Percentiles rank a stretch among this genome's conserved stretches.
phyloP scores from a whole-genome alignment of 2,888 invertebrate genomes.

The Patella pellucida region DNA sequence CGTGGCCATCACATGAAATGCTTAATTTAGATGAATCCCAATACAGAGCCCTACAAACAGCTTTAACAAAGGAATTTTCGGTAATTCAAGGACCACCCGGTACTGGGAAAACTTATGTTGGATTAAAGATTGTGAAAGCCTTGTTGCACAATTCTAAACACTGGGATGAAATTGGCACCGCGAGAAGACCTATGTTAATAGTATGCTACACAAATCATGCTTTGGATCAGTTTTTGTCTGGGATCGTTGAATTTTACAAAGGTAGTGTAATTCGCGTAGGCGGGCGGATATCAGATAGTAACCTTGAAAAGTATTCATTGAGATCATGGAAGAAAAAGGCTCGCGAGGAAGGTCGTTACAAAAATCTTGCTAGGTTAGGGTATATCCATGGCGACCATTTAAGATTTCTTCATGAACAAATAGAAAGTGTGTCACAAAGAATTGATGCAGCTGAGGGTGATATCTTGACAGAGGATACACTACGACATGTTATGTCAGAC shows the following conservation, averaged over 20 bases:
- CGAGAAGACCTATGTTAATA: slow-evolving; percentile 60
- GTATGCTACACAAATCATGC: slow-evolving; percentile 71
- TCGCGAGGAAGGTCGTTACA: not conserved
- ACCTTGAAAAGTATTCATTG: slow-evolving; percentile 43
- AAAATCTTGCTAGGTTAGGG: not conserved
- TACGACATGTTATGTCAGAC: slow-evolving; percentile 11
- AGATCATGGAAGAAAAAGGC: not conserved
- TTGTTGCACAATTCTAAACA: slow-evolving; percentile 76
- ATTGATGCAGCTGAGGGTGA: slow-evolving; percentile 24
- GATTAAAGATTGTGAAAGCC: slow-evolving; percentile 79
- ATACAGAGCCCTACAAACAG: slow-evolving; percentile 56
- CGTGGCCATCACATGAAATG: slow-evolving; percentile 54
- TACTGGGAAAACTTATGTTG: slow-evolving; percentile 87
- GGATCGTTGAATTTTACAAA: slow-evolving; percentile 56
- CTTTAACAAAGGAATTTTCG: slow-evolving; percentile 63
- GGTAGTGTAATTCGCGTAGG: slow-evolving; percentile 62
- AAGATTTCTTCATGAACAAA: not conserved
- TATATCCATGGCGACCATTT: not conserved
- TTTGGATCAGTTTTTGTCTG: slow-evolving; percentile 70
- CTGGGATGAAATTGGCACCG: slow-evolving; percentile 65
- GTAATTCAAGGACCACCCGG: slow-evolving; percentile 82
- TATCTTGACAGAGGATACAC: slow-evolving; percentile 33
- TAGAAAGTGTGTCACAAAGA: not conserved
- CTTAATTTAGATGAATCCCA: slow-evolving; percentile 64
- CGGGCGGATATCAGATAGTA: slow-evolving; percentile 51